Evolutionary conservation across 1,140 invertebrate genomes (phyloP).

Genomic region (Eurosta solidaginis): DNA sequence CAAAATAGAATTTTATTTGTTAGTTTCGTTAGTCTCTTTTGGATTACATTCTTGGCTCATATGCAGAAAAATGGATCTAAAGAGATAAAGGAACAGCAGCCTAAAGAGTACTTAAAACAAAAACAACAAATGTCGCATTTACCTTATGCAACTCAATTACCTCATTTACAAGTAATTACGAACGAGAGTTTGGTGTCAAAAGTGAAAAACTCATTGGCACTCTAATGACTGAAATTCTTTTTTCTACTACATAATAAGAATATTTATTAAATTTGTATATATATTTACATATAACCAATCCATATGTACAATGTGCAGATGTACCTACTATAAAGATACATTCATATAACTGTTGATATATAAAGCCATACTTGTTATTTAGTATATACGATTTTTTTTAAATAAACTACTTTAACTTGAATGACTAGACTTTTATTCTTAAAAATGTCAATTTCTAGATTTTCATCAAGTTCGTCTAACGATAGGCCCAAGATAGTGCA

Average conservation of each 20-base stretch:
- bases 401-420: too few species aligned
- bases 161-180: not conserved
- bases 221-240: slow-evolving; percentile 13
- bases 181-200: not conserved
- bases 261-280: not conserved
- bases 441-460: too few species aligned
- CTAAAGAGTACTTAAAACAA: not conserved
- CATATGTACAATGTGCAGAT: not conserved
- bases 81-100: not conserved
- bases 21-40: slow-evolving; percentile 80
- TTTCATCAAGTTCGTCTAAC: too few species aligned
- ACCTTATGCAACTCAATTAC: too few species aligned
- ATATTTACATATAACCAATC: not conserved
- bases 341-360: too few species aligned
- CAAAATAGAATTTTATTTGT: slow-evolving; percentile 81
- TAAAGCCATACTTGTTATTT: too few species aligned
- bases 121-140: too few species aligned
- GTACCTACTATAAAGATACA: too few species aligned
- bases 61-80: slow-evolving; percentile 67
- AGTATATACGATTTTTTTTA: too few species aligned
- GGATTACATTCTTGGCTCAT: slow-evolving; percentile 84
- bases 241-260: not conserved
- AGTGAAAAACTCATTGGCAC: not conserved
- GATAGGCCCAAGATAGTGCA: too few species aligned
- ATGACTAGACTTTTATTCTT: too few species aligned